Conservation (phyloP, 2,888 invertebrate species). For the Erpobdella octoculata region DNA sequence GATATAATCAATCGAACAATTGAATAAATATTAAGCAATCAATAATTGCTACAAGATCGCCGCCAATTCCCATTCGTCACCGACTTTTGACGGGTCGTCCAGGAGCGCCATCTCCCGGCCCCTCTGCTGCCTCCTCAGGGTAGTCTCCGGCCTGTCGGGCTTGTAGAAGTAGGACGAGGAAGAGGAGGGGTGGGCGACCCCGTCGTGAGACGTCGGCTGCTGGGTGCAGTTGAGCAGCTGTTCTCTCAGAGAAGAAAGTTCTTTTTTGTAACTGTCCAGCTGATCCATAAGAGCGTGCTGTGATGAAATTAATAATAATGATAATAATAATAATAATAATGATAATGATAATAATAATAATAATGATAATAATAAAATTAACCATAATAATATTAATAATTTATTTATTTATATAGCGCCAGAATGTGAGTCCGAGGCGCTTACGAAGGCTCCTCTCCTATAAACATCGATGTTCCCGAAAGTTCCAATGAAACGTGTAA, state of each 20-base stretch:
- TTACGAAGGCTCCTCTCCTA: too few species aligned
- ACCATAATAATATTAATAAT: neutral
- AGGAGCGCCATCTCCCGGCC: conserved; percentile 46
- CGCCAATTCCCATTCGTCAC: neutral
- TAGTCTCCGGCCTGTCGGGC: conserved; percentile 12
- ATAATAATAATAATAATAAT: neutral
- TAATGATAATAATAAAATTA: neutral
- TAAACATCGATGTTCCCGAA: too few species aligned
- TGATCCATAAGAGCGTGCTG: conserved; percentile 26
- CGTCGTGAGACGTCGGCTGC: neutral
- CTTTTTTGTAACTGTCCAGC: conserved; percentile 26
- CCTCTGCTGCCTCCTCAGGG: conserved; percentile 43
- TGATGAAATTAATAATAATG: neutral
- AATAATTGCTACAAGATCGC: neutral
- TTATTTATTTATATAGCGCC: neutral
- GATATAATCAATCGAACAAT: too few species aligned
- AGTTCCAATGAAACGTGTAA: too few species aligned
- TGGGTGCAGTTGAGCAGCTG: conserved; percentile 18
- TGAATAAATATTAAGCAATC: too few species aligned
- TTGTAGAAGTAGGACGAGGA: neutral
- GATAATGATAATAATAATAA: neutral
- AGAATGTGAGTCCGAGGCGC: too few species aligned
- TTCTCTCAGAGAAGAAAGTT: conserved; percentile 18
- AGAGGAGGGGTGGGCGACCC: neutral
- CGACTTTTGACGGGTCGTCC: conserved; percentile 49